Conservation (phyloP, 2,888 invertebrate species). For the Serripes groenlandicus region DNA sequence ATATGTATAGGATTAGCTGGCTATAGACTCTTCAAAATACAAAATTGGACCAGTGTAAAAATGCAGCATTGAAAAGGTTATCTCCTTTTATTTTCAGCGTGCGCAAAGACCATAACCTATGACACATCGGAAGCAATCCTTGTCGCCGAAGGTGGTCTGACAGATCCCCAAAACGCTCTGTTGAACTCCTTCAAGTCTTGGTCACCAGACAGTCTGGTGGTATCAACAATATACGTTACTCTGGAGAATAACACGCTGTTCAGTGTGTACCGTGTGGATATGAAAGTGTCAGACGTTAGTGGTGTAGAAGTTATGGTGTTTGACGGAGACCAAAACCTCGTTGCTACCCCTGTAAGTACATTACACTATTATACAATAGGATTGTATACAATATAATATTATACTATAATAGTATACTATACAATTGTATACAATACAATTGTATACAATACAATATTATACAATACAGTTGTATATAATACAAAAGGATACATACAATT, state of each 20-base stretch:
- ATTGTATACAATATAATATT: too few relatives aligned
- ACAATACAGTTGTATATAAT: too few relatives aligned
- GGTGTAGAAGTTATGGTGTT: neutral
- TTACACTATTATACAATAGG: too few relatives aligned
- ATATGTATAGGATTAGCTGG: too few relatives aligned
- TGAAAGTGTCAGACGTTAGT: neutral
- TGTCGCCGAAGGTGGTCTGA: neutral
- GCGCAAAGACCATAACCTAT: constrained; percentile 7
- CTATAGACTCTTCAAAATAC: too few relatives aligned
- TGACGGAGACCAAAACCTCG: neutral
- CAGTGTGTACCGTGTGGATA: neutral
- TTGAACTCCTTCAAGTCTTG: neutral
- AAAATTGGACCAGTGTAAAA: too few relatives aligned
- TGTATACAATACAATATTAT: too few relatives aligned
- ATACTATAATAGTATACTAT: too few relatives aligned
- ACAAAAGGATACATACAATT: too few relatives aligned
- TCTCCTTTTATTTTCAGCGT: too few relatives aligned
- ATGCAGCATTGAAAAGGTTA: too few relatives aligned
- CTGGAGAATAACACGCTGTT: neutral
- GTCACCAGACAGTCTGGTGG: neutral
- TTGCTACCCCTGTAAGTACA: neutral
- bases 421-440: too few relatives aligned
- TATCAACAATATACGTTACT: neutral
- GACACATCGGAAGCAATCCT: neutral
- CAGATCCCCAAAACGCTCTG: neutral